A percentile compares a stretch with the other conserved stretches of the same genome.
Evolutionary conservation across 2,888 invertebrate genomes (phyloP).

Genomic region (Aleiodes alternator): DNA sequence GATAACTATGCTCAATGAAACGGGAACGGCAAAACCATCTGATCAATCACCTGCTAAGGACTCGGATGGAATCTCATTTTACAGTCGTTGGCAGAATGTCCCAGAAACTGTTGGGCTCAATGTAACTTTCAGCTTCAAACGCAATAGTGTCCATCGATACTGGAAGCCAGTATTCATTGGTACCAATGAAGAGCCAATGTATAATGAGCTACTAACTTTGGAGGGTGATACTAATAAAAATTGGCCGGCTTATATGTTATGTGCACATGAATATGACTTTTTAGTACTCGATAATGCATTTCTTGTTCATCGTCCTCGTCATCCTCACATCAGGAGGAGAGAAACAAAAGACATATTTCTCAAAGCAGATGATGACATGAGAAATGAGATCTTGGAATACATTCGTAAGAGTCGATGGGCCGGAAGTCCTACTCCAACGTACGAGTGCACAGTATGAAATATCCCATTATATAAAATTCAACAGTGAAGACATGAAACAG

Average conservation of each 20-base stretch:
- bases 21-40: slow-evolving; percentile 90
- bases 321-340: too few species aligned
- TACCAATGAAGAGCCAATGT: slow-evolving; percentile 90
- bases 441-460: too few species aligned
- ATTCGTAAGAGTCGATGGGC: too few species aligned
- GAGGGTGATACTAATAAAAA: slow-evolving; percentile 97
- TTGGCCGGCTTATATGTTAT: slow-evolving; percentile 96
- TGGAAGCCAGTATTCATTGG: slow-evolving; percentile 98
- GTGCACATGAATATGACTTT: slow-evolving; percentile 94
- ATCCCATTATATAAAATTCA: too few species aligned
- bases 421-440: too few species aligned
- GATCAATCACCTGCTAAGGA: slow-evolving; percentile 93
- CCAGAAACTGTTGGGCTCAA: slow-evolving; percentile 84
- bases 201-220: slow-evolving; percentile 95
- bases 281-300: slow-evolving; percentile 96
- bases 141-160: slow-evolving; percentile 80
- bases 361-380: too few species aligned
- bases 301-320: slow-evolving; percentile 91
- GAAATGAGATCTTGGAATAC: too few species aligned
- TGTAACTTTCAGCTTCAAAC: slow-evolving; percentile 88
- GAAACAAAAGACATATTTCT: too few species aligned
- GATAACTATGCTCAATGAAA: too few species aligned
- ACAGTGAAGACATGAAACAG: too few species aligned
- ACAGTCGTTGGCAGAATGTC: slow-evolving; percentile 88
- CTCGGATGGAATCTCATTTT: slow-evolving; percentile 91